Evolutionary conservation across 2,113 vertebrate genomes (phyloP).

Genomic region (Campylorhamphus procurvoides): DNA sequence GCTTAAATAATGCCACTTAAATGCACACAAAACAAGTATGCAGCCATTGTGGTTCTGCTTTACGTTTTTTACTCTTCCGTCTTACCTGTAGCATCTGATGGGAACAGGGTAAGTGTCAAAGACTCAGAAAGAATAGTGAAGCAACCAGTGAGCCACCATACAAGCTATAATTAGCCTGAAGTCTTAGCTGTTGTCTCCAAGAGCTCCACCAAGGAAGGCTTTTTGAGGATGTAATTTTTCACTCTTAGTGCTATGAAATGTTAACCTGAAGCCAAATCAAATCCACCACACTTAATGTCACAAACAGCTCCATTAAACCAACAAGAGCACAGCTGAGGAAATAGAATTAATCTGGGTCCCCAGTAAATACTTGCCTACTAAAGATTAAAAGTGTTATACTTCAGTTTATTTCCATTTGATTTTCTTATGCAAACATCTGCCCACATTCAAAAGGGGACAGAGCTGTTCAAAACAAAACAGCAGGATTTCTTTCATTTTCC

Average conservation of each 20-base stretch:
- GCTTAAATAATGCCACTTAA: constrained; percentile 45
- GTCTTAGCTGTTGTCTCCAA: not conserved
- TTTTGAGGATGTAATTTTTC: not conserved
- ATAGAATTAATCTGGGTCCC: not conserved
- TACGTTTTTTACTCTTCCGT: constrained; percentile 30
- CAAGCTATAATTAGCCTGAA: not conserved
- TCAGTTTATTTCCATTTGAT: not conserved
- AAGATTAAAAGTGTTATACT: not conserved
- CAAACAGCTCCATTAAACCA: not conserved
- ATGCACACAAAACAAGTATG: constrained; percentile 16
- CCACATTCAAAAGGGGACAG: not conserved
- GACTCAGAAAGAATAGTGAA: not conserved
- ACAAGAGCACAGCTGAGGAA: not conserved
- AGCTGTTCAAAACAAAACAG: not conserved
- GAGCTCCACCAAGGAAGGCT: not conserved
- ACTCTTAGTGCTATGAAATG: not conserved
- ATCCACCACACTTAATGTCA: not conserved
- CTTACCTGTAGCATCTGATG: constrained; percentile 39
- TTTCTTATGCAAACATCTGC: not conserved
- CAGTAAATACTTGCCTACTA: not conserved
- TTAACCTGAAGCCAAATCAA: constrained; percentile 7
- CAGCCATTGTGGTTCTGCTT: constrained; percentile 15
- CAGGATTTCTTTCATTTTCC: not conserved
- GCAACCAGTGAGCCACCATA: not conserved
- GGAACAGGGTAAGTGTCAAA: constrained; percentile 22